Conservation (phyloP, 2,888 invertebrate species). For the Rhagium mordax region DNA sequence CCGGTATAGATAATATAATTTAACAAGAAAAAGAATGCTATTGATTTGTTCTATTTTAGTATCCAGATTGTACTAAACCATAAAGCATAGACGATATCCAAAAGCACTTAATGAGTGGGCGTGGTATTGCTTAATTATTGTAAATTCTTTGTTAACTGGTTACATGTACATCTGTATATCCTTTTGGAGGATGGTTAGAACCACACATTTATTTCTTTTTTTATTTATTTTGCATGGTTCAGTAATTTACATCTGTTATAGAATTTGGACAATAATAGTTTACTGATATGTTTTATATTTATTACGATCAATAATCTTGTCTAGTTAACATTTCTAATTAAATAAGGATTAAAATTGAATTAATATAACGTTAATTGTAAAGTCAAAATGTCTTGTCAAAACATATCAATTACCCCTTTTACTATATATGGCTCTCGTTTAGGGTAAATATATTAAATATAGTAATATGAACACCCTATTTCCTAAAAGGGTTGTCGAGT, state of each 20-base stretch:
- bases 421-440: not conserved
- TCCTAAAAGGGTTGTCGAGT: conserved; percentile 3
- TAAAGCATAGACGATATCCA: too few relatives aligned
- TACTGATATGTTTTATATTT: not conserved
- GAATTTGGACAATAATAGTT: not conserved
- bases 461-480: conserved; percentile 24
- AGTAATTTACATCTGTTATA: not conserved
- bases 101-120: too few relatives aligned
- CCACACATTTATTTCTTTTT: too few relatives aligned
- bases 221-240: not conserved
- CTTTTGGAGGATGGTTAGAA: too few relatives aligned
- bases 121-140: too few relatives aligned
- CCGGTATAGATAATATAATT: too few relatives aligned
- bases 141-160: too few relatives aligned
- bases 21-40: too few relatives aligned
- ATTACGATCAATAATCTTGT: not conserved
- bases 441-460: conserved; percentile 28
- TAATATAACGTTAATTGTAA: not conserved
- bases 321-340: not conserved
- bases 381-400: not conserved
- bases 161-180: too few relatives aligned
- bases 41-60: too few relatives aligned
- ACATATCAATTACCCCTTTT: not conserved
- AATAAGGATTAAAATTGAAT: not conserved
- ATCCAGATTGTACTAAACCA: too few relatives aligned